Conservation (phyloP, 1,140 invertebrate species). For the Halesus radiatus region DNA sequence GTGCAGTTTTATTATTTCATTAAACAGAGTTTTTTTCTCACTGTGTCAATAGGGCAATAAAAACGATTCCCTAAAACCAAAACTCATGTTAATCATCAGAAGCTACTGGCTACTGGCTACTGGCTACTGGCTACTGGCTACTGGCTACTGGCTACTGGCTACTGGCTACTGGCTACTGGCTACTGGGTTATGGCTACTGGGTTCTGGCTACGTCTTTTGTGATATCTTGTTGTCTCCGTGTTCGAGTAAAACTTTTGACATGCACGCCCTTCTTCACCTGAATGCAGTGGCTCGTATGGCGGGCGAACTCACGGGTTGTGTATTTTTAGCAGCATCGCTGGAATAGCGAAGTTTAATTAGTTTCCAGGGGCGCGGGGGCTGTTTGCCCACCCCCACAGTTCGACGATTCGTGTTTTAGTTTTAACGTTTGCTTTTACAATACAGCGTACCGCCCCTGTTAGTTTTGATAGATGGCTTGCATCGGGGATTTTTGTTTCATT, state of each 20-base stretch:
- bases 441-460: slow-evolving; percentile 1
- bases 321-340: slow-evolving; percentile 38
- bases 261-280: not conserved
- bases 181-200: not conserved
- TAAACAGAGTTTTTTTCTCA: too few relatives aligned
- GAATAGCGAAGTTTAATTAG: slow-evolving; percentile 51
- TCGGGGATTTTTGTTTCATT: not conserved
- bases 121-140: too few relatives aligned
- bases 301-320: not conserved
- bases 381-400: slow-evolving; percentile 35
- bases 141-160: too few relatives aligned
- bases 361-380: slow-evolving; percentile 39
- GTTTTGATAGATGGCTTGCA: slow-evolving; percentile 30
- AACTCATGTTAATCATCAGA: too few relatives aligned
- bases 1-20: too few relatives aligned
- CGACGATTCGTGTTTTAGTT: slow-evolving; percentile 42
- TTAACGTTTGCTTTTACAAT: slow-evolving; percentile 39
- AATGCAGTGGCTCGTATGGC: not conserved
- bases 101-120: too few relatives aligned
- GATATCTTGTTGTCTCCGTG: not conserved
- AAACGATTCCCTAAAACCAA: too few relatives aligned
- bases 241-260: slow-evolving; percentile 4
- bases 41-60: too few relatives aligned
- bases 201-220: not conserved
- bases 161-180: too few relatives aligned